A percentile compares a stretch with the other conserved stretches of the same genome.
These are phyloP conservation scores for Cosmorhoe ocellata DNA, from an alignment of 2,888 invertebrate species.

Conservation along the genomic window DNA sequence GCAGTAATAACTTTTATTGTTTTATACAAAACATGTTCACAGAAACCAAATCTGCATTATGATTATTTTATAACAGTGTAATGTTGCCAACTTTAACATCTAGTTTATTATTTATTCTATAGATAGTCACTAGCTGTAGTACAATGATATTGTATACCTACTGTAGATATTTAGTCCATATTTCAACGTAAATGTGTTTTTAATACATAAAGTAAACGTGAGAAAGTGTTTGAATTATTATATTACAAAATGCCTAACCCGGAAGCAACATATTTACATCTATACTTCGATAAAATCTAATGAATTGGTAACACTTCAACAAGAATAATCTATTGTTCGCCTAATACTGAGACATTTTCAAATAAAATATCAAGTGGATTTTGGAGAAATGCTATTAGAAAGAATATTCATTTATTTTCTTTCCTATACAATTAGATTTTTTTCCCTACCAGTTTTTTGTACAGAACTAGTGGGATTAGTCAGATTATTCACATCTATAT, in stretches of 20 bases:
- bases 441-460: too few relatives aligned
- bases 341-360: constrained; percentile 14
- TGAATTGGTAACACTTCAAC: constrained; percentile 37
- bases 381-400: constrained; percentile 5
- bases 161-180: constrained; percentile 19
- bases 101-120: constrained; percentile 7
- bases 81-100: constrained; percentile 41
- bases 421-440: background rate
- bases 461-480: too few relatives aligned
- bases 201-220: constrained; percentile 14
- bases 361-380: constrained; percentile 1
- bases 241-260: constrained; percentile 14
- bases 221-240: constrained; percentile 14
- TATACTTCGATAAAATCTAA: constrained; percentile 29
- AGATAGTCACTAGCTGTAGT: constrained; percentile 4
- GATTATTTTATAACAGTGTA: constrained; percentile 42
- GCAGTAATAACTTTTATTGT: constrained; percentile 64
- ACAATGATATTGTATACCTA: constrained; percentile 9
- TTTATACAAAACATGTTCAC: constrained; percentile 56
- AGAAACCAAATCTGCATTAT: constrained; percentile 57
- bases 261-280: constrained; percentile 29
- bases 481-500: constrained; percentile 7
- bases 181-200: constrained; percentile 12
- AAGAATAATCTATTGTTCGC: constrained; percentile 16
- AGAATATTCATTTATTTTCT: background rate